A percentile compares a stretch with the other conserved stretches of the same genome.
These are phyloP conservation scores for Bombylius major DNA, from an alignment of 2,888 invertebrate genomes.

Conservation along the genomic window DNA sequence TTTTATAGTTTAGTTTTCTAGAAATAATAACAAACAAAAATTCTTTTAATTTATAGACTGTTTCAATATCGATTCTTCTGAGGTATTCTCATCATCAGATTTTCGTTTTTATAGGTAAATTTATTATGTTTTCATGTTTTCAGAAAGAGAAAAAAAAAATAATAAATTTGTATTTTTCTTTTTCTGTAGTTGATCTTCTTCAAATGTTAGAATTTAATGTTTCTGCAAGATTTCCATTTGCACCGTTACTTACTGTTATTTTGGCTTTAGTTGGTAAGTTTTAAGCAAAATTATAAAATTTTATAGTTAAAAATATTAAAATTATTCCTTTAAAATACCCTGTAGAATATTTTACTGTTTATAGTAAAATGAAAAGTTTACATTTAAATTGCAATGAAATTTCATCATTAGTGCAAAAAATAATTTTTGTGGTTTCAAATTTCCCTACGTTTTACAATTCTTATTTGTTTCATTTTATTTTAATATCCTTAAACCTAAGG, in stretches of 20 bases:
- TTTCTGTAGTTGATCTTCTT: conserved; percentile 71
- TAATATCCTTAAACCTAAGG: too few species aligned
- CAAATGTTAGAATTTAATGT: conserved; percentile 98
- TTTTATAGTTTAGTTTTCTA: neutral
- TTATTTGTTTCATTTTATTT: too few species aligned
- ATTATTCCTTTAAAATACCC: neutral
- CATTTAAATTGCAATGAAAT: too few species aligned
- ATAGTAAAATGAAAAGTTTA: too few species aligned
- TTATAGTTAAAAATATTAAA: neutral
- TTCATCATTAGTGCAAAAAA: too few species aligned
- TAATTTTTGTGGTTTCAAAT: too few species aligned
- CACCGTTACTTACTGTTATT: conserved; percentile 92
- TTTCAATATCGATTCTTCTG: conserved; percentile 93
- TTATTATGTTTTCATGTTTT: neutral
- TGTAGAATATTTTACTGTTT: neutral
- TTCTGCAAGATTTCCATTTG: conserved; percentile 87
- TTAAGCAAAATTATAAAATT: neutral
- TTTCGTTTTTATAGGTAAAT: conserved; percentile 95
- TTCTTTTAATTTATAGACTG: conserved; percentile 62
- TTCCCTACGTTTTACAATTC: too few species aligned
- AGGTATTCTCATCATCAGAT: conserved; percentile 99
- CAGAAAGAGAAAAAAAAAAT: neutral
- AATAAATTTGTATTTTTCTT: neutral
- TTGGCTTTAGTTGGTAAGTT: conserved; percentile 94
- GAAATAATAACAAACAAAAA: neutral